Conservation (phyloP, 2,113 vertebrate species). For the Sapayoa aenigma region DNA sequence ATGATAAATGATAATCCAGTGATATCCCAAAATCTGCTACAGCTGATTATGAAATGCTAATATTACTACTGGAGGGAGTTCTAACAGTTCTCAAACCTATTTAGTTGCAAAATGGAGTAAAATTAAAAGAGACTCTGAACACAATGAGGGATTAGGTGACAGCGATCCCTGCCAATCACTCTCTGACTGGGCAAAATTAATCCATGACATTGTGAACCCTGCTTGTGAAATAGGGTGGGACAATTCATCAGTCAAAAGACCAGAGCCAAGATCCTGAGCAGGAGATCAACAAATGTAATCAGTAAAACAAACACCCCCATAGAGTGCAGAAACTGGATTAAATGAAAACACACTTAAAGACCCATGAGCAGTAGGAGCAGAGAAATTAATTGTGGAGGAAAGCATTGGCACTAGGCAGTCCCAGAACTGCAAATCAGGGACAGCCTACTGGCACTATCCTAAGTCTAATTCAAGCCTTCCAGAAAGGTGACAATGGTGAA, state of each 20-base stretch:
- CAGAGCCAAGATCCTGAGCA: neutral
- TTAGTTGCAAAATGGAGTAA: neutral
- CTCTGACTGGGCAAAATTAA: neutral
- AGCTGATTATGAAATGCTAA: neutral
- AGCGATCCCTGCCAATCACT: neutral
- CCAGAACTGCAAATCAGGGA: neutral
- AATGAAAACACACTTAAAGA: neutral
- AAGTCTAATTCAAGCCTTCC: neutral
- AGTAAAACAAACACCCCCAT: neutral
- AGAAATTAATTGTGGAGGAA: neutral
- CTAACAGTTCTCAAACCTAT: no score
- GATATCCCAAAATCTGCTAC: neutral
- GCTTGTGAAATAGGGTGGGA: rapidly evolving
- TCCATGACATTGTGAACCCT: neutral
- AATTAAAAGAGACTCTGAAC: neutral
- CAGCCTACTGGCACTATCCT: neutral
- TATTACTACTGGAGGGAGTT: neutral
- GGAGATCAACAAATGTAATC: neutral
- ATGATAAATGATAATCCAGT: neutral
- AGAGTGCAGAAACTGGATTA: neutral
- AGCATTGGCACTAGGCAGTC: neutral
- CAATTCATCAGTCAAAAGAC: neutral
- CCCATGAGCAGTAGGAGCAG: neutral
- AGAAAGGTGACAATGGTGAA: neutral
- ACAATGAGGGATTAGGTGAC: neutral